phyloP scores from a whole-genome alignment of 2,888 invertebrate species.

The Leptopilina drosophilae region DNA sequence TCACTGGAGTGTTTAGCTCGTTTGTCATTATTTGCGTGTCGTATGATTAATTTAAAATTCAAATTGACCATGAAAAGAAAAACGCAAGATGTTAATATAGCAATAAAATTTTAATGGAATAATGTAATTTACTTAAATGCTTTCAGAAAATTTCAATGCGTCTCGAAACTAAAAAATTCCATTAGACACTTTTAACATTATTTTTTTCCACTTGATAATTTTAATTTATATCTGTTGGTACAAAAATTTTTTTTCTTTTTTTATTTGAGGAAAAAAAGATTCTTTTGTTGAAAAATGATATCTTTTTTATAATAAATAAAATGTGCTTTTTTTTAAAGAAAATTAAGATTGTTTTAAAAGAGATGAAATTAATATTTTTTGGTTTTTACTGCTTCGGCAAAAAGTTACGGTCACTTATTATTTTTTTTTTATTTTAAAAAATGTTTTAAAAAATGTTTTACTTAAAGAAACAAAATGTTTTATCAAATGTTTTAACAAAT shows the following conservation, averaged over 20 bases:
- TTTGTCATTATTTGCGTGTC: neutral
- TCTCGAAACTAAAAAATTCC: neutral
- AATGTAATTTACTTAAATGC: conserved; percentile 4
- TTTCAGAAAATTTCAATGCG: neutral
- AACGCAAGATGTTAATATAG: neutral
- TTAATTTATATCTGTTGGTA: neutral
- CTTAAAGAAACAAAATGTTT: no score
- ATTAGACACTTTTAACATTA: neutral
- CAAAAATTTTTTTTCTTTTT: neutral
- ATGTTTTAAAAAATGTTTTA: no score
- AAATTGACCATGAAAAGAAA: conserved; percentile 3
- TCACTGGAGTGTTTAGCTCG: no score
- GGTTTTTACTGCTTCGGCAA: no score
- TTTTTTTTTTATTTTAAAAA: no score
- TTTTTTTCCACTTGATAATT: neutral
- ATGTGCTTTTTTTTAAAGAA: no score
- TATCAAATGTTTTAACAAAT: no score
- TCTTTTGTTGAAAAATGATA: neutral
- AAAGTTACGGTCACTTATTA: no score
- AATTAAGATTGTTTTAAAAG: no score
- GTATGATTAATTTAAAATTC: conserved; percentile 1
- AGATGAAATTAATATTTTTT: no score
- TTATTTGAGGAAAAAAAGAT: neutral
- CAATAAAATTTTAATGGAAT: conserved; percentile 12
- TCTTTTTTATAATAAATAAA: no score